phyloP scores from a whole-genome alignment of 2,113 vertebrate species.

The Eclectus roratus region DNA sequence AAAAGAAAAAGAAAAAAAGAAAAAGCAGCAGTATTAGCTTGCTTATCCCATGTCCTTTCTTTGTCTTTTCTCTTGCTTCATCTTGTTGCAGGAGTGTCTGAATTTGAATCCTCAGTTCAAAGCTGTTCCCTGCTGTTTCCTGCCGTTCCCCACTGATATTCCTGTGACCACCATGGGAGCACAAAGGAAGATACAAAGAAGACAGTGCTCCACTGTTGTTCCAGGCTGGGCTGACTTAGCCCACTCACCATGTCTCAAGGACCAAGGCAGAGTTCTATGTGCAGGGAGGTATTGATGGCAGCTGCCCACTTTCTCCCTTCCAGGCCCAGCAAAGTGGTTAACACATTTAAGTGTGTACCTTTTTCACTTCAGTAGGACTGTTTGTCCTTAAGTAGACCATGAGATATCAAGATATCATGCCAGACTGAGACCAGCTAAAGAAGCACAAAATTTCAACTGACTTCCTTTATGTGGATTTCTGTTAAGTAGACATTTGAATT shows the following conservation, averaged over 20 bases:
- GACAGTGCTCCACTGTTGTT: background rate
- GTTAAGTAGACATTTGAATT: background rate
- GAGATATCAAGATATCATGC: background rate
- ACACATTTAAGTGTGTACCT: background rate
- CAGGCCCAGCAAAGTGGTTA: background rate
- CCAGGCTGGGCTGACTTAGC: background rate
- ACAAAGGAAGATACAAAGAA: background rate
- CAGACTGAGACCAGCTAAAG: background rate
- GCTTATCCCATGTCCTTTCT: background rate
- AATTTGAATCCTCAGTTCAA: fast-evolving
- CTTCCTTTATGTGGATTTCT: background rate
- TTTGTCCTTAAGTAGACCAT: background rate
- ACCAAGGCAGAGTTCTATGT: background rate
- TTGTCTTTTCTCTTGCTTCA: background rate
- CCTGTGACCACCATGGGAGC: background rate
- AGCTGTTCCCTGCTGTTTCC: background rate
- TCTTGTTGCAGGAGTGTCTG: background rate
- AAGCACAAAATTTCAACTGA: background rate
- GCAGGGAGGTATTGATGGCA: background rate
- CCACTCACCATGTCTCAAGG: background rate
- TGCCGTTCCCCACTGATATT: background rate
- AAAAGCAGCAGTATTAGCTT: background rate
- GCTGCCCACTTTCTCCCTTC: background rate
- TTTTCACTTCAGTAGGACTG: background rate
- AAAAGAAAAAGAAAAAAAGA: background rate